phyloP scores from a whole-genome alignment of 2,888 invertebrate species.

The Callyntrura guangdongensis region DNA sequence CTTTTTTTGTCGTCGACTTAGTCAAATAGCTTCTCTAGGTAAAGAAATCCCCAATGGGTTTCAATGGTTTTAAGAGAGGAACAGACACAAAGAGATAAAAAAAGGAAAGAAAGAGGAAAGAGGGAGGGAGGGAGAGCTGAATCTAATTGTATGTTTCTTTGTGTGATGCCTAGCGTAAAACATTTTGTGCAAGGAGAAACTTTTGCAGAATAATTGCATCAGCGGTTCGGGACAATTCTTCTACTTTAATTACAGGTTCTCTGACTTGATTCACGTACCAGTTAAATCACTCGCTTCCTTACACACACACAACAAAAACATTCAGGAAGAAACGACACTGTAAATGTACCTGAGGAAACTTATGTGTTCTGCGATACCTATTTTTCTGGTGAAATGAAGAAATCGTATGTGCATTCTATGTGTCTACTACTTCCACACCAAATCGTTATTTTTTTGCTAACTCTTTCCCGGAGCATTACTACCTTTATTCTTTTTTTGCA shows the following conservation, averaged over 20 bases:
- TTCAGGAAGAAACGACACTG: not conserved
- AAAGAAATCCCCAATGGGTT: not conserved
- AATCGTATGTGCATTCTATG: not conserved
- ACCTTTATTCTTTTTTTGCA: not conserved
- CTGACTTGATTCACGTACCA: conserved; percentile 63
- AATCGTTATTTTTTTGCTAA: conserved; percentile 8
- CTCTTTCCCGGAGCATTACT: not conserved
- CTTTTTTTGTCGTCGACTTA: conserved; percentile 22
- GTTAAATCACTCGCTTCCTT: conserved; percentile 1
- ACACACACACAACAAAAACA: conserved; percentile 8
- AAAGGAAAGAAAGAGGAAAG: not conserved
- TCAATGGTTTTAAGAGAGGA: not conserved
- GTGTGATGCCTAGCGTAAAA: conserved; percentile 62
- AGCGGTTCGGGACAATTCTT: conserved; percentile 68
- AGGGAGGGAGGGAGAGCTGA: not conserved
- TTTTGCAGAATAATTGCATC: conserved; percentile 74
- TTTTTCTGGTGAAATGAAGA: conserved; percentile 14
- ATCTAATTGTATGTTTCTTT: conserved; percentile 57
- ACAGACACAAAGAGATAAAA: not conserved
- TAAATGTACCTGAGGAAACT: not conserved
- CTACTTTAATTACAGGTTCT: conserved; percentile 72
- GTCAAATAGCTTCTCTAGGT: not conserved
- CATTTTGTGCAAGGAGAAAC: conserved; percentile 65
- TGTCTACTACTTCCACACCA: not conserved
- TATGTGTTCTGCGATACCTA: not conserved